Base-by-base conservation (phyloP, 2,888 invertebrate genomes). In the Drosophila prolongata region DNA sequence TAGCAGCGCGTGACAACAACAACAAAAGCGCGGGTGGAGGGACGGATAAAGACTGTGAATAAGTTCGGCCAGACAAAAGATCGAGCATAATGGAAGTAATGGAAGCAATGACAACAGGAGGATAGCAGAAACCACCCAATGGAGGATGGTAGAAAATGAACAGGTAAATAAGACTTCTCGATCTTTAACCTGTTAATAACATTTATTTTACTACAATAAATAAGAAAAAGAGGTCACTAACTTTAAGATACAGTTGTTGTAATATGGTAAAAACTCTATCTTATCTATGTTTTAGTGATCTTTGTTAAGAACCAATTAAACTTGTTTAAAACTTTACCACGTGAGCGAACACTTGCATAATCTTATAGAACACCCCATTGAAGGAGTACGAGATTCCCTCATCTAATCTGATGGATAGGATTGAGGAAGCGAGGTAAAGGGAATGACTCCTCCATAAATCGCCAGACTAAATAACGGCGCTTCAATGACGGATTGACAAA, bases 401-500 rank as follows among this genome's bases (percentile, higher is more conserved):
- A 8, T n/a, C 2, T 30, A 30, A 65, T 14, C 40, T 34, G 14
- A 34, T 3, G 13, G n/a, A 40, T 60, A 2, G 38, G 14, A 14
- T 64, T 47, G 13, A 50, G 40, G 37, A 11, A 38, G 10, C 9
- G 14, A n/a, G 38, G 27, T 2, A 24, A 16, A 10, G 16, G 30
- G 56, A 14, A 35, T 38, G 55, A 19, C 54, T 77, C 62, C 65
- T 27, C 54, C 84, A 80, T 83, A 77, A 89, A 83, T 83, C 75
- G 62, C 54, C 10, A 19, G 24, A 61, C 44, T 67, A 68, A 89
- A 73, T 67, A 82, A 86, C 80, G 89, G 82, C 82, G 82, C 82
- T 82, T 71, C 82, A 87, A 76, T 83, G 83, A 89, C 89, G 87
- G 89, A 84, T 89, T 84, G 83, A 84, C 83, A 84, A 84, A 89